Conservation (phyloP, 92 coral and sea anemone species). For the Chrysogorgia sp. region DNA sequence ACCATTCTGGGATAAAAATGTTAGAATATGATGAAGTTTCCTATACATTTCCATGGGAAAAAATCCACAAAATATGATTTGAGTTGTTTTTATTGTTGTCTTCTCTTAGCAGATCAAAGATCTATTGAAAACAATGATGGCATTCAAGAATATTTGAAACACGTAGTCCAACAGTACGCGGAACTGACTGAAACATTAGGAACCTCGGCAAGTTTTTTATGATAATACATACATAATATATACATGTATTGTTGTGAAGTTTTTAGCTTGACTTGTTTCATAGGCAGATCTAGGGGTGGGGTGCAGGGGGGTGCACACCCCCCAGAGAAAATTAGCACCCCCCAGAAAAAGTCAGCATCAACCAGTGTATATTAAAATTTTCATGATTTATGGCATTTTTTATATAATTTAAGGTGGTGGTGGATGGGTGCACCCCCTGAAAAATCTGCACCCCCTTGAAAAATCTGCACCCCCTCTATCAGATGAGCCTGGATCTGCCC, state of each 20-base stretch:
- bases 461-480: too few relatives aligned
- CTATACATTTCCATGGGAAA: neutral
- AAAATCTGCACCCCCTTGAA: too few relatives aligned
- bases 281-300: neutral
- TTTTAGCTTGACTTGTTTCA: neutral
- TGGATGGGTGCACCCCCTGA: too few relatives aligned
- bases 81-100: neutral
- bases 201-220: neutral
- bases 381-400: too few relatives aligned
- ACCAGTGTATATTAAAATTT: too few relatives aligned
- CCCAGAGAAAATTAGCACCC: too few relatives aligned
- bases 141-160: conserved; percentile 27
- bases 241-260: neutral
- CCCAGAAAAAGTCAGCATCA: too few relatives aligned
- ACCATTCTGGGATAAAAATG: too few relatives aligned
- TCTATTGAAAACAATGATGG: conserved; percentile 12
- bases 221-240: neutral
- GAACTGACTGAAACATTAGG: conserved; percentile 17
- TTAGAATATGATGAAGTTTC: neutral
- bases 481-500: too few relatives aligned
- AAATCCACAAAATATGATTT: neutral
- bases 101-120: conserved; percentile 2
- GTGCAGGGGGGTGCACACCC: too few relatives aligned
- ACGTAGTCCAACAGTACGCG: conserved; percentile 22
- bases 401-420: too few relatives aligned